These are phyloP conservation scores for Penaeus monodon DNA, from an alignment of 2,888 invertebrate species.

Conservation along the genomic window DNA sequence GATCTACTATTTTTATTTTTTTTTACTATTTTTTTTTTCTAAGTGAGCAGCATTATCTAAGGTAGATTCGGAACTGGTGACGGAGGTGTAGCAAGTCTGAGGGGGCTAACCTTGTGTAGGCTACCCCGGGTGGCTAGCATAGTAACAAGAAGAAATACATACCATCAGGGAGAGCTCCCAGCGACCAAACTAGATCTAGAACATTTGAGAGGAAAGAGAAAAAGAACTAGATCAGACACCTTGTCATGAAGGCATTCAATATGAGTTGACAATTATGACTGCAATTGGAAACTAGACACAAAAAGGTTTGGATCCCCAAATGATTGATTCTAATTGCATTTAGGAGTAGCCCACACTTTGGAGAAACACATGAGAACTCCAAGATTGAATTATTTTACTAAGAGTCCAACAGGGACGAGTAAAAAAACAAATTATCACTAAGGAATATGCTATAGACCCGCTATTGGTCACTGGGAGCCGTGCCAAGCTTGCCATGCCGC, in stretches of 20 bases:
- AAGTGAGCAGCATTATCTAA: neutral
- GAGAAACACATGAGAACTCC: conserved; percentile 36
- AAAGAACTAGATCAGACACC: conserved; percentile 66
- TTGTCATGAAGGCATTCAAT: conserved; percentile 60
- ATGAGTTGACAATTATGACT: conserved; percentile 41
- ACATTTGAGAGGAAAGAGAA: conserved; percentile 69
- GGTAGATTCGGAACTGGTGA: conserved; percentile 15
- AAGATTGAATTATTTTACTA: conserved; percentile 44
- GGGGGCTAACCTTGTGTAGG: too few species aligned
- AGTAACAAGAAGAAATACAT: conserved; percentile 73
- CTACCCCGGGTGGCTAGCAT: conserved; percentile 34
- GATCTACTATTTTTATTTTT: conserved; percentile 15
- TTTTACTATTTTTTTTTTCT: neutral
- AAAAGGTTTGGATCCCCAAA: conserved; percentile 65
- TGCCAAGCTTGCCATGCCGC: conserved; percentile 64
- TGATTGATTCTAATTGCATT: conserved; percentile 43
- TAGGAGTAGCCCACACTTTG: conserved; percentile 15
- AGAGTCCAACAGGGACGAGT: conserved; percentile 56
- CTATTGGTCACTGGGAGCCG: conserved; percentile 65
- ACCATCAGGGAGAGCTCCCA: conserved; percentile 98
- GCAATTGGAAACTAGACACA: conserved; percentile 59
- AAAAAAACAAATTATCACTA: conserved; percentile 10
- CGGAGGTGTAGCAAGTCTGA: conserved; percentile 8
- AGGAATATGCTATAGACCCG: conserved; percentile 63
- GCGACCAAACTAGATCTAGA: conserved; percentile 99